Percentiles rank a stretch among this genome's conserved stretches.
phyloP scores from a whole-genome alignment of 2,797 vertebrate genomes.

The Pipistrellus pygmaeus region DNA sequence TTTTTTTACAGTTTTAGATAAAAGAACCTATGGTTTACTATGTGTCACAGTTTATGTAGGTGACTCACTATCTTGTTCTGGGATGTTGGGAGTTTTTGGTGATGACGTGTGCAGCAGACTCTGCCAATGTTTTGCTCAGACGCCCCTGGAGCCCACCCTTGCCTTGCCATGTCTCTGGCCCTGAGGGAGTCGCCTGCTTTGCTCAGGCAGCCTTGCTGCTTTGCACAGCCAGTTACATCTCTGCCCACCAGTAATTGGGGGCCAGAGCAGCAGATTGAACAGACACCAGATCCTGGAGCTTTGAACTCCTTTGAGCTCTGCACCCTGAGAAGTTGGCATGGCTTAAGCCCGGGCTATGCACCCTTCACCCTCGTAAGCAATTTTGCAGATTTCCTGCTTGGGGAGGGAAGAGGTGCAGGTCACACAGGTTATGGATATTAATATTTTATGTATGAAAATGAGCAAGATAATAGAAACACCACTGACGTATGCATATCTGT shows the following conservation, averaged over 20 bases:
- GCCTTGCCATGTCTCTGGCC: fast-evolving
- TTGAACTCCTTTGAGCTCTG: not conserved
- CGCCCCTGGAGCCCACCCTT: not conserved
- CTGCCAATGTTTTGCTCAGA: not conserved
- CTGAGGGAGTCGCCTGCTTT: not conserved
- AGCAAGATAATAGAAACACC: conserved; percentile 6
- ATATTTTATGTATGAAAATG: conserved; percentile 4
- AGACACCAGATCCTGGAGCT: not conserved
- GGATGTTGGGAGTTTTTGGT: not conserved
- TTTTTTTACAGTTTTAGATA: not conserved
- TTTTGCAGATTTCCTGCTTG: not conserved
- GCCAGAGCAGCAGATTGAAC: not conserved
- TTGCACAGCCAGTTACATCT: not conserved
- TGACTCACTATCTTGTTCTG: not conserved
- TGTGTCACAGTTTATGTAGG: not conserved
- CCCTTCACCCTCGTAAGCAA: not conserved
- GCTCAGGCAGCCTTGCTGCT: not conserved
- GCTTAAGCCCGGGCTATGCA: not conserved
- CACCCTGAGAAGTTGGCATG: not conserved
- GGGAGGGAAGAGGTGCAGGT: not conserved
- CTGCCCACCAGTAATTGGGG: not conserved
- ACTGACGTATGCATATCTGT: not conserved
- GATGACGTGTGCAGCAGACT: not conserved
- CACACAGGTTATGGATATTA: not conserved
- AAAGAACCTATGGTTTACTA: not conserved